phyloP scores from a whole-genome alignment of 2,888 invertebrate species.

The Periphyllus acericola region DNA sequence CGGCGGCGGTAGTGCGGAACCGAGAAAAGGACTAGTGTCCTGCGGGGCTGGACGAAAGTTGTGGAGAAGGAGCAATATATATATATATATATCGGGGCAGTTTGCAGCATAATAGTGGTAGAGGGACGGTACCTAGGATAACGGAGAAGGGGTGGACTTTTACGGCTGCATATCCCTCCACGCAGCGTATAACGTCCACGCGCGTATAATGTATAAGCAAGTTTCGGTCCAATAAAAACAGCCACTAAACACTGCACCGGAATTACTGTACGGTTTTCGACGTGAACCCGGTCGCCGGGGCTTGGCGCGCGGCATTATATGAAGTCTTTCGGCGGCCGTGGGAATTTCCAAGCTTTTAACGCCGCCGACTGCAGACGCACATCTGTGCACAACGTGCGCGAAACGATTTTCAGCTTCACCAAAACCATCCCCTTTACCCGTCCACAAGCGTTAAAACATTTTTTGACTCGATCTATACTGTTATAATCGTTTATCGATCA shows the following conservation, averaged over 20 bases:
- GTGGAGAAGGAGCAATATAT: background rate
- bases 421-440: too few relatives aligned
- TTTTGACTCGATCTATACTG: too few relatives aligned
- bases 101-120: background rate
- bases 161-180: background rate
- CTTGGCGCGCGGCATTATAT: background rate
- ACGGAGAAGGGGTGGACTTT: background rate
- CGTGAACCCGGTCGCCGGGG: background rate
- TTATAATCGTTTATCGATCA: too few relatives aligned
- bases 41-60: background rate
- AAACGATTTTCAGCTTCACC: too few relatives aligned
- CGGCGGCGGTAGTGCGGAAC: background rate
- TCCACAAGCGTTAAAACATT: too few relatives aligned
- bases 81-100: too few relatives aligned
- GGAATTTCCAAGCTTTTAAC: background rate
- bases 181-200: background rate
- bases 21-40: too few relatives aligned
- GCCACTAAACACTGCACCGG: background rate
- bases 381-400: too few relatives aligned
- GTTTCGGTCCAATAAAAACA: slow-evolving; percentile 14
- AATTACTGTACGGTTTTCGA: background rate
- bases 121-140: background rate
- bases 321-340: background rate
- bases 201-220: background rate
- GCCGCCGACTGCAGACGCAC: background rate